phyloP scores from a whole-genome alignment of 1,140 invertebrate genomes.

The Drosophila parvula region DNA sequence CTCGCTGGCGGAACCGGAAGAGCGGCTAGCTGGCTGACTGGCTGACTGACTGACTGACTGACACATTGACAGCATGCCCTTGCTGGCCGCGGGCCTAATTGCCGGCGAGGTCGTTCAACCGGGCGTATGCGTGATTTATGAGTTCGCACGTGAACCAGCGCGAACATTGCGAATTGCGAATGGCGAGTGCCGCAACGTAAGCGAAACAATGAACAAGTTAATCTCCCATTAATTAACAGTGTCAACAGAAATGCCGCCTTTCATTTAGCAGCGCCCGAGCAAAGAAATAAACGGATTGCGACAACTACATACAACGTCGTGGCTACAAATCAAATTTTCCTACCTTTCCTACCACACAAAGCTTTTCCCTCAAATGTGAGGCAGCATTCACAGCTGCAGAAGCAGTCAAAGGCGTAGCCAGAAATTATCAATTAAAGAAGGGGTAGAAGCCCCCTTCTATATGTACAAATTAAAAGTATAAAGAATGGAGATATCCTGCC shows the following conservation, averaged over 20 bases:
- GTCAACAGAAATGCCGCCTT: constrained; percentile 71
- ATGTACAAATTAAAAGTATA: neutral
- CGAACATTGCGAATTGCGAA: constrained; percentile 14
- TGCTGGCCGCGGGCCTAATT: constrained; percentile 56
- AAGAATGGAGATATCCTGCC: no score
- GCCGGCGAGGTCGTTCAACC: constrained; percentile 74
- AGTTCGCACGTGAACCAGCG: constrained; percentile 47
- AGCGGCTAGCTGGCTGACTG: constrained; percentile 28
- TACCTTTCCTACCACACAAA: constrained; percentile 10
- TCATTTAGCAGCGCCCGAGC: constrained; percentile 52
- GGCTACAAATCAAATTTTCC: constrained; percentile 23
- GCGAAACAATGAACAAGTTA: constrained; percentile 58
- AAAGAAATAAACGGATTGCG: constrained; percentile 28
- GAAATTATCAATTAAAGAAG: neutral
- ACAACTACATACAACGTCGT: constrained; percentile 14
- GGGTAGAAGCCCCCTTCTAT: neutral
- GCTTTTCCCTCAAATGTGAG: constrained; percentile 2
- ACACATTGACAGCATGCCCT: constrained; percentile 47
- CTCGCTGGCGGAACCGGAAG: constrained; percentile 56
- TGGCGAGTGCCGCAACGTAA: constrained; percentile 16
- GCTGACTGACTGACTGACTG: constrained; percentile 30
- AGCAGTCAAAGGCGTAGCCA: constrained; percentile 7
- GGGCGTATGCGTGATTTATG: constrained; percentile 78
- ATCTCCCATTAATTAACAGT: constrained; percentile 77
- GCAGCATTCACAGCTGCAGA: constrained; percentile 18